Evolutionary conservation across 2,888 invertebrate species (phyloP).

Genomic region (Scaeva pyrastri): DNA sequence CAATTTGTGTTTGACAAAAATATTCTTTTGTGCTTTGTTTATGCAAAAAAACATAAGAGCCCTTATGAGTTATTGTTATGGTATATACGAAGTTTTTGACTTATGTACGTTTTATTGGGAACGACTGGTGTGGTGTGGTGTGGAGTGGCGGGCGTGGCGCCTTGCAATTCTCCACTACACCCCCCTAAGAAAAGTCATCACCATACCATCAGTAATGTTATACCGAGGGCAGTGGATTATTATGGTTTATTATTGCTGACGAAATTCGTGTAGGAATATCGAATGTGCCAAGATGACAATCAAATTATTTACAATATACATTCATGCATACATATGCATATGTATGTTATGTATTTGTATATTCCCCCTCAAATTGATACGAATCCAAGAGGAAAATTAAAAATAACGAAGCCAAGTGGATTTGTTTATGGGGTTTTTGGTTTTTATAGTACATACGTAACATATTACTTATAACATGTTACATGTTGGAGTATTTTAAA

Average conservation of each 20-base stretch:
- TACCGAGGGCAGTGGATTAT: constrained; percentile 11
- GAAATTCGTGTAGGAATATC: constrained; percentile 50
- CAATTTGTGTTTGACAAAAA: no score
- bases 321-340: no score
- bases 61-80: background rate
- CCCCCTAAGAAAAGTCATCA: background rate
- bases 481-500: constrained; percentile 26
- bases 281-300: constrained; percentile 60
- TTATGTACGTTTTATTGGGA: constrained; percentile 1
- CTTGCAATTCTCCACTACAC: constrained; percentile 17
- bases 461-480: background rate
- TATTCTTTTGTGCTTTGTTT: no score
- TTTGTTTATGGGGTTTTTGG: constrained; percentile 1
- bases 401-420: constrained; percentile 60
- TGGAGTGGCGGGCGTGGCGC: constrained; percentile 33
- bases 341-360: no score
- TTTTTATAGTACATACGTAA: background rate
- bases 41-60: no score
- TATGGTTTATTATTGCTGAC: constrained; percentile 40
- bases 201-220: constrained; percentile 9
- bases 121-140: constrained; percentile 14
- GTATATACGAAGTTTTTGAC: background rate
- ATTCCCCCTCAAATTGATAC: constrained; percentile 53
- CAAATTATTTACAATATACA: constrained; percentile 63
- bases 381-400: constrained; percentile 54